Evolutionary conservation across 2,113 vertebrate genomes (phyloP).

Genomic region (Oenanthe melanoleuca): DNA sequence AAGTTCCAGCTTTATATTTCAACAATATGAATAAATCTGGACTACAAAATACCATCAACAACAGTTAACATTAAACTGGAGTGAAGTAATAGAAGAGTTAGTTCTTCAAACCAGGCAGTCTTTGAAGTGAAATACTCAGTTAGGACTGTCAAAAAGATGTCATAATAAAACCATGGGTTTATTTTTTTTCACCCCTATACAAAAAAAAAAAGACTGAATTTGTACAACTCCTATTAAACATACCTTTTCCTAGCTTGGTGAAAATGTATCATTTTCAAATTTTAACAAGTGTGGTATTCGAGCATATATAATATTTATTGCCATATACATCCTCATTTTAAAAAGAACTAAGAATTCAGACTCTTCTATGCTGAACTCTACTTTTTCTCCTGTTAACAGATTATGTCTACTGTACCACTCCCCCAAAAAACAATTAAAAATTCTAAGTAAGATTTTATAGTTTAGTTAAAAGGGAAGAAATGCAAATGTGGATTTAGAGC

Average conservation of each 20-base stretch:
- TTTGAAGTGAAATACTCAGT: slow-evolving; percentile 71
- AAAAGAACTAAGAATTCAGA: slow-evolving; percentile 77
- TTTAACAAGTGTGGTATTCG: slow-evolving; percentile 69
- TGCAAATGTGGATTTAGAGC: slow-evolving; percentile 77
- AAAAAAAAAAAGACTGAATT: slow-evolving; percentile 70
- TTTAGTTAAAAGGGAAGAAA: slow-evolving; percentile 82
- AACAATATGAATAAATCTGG: slow-evolving; percentile 61
- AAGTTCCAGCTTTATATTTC: slow-evolving; percentile 61
- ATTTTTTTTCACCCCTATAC: slow-evolving; percentile 64
- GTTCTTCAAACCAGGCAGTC: slow-evolving; percentile 67
- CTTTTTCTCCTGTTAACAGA: slow-evolving; percentile 54
- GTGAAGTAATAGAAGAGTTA: slow-evolving; percentile 70
- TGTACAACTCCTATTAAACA: slow-evolving; percentile 76
- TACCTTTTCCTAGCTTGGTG: slow-evolving; percentile 65
- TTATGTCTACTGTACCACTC: slow-evolving; percentile 59
- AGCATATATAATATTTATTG: slow-evolving; percentile 71
- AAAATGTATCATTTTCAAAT: slow-evolving; percentile 69
- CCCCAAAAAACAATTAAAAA: slow-evolving; percentile 77
- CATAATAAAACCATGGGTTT: slow-evolving; percentile 71
- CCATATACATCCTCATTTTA: slow-evolving; percentile 70
- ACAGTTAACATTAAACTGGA: slow-evolving; percentile 66
- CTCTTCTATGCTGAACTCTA: slow-evolving; percentile 56
- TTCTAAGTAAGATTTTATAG: slow-evolving; percentile 72
- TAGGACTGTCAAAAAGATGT: slow-evolving; percentile 72
- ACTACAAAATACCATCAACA: slow-evolving; percentile 69